A percentile compares a stretch with the other conserved stretches of the same genome.
Conservation (phyloP, 2,888 invertebrate genomes). For the Acholoe squamosa region DNA sequence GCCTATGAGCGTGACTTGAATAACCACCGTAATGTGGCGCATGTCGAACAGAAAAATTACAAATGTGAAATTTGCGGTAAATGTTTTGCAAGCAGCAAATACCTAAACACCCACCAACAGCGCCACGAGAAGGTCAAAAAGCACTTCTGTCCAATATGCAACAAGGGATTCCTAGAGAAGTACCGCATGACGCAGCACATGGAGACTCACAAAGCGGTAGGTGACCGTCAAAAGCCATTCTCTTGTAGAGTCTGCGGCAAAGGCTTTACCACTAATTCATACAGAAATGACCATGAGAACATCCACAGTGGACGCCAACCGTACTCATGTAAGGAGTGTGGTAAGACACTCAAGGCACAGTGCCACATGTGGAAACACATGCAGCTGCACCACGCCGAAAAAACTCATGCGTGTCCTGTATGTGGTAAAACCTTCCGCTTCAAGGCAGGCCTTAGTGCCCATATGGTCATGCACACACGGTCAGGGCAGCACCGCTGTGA, state of each 20-base stretch:
- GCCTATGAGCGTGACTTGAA: neutral
- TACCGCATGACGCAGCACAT: neutral
- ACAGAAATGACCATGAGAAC: conserved; percentile 35
- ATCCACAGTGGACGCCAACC: neutral
- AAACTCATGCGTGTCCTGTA: neutral
- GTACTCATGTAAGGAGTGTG: conserved; percentile 1
- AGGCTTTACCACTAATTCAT: neutral
- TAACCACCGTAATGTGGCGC: neutral
- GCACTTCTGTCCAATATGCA: neutral
- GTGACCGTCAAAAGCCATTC: neutral
- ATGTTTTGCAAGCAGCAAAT: conserved; percentile 22
- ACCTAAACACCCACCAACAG: neutral
- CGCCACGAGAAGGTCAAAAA: neutral
- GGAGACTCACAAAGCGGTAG: neutral
- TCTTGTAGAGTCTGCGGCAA: neutral
- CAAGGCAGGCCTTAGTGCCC: neutral
- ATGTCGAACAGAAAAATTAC: neutral
- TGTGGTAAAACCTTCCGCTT: conserved; percentile 15
- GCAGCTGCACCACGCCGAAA: neutral
- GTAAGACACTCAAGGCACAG: conserved; percentile 11
- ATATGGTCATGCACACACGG: neutral
- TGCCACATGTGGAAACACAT: conserved; percentile 37
- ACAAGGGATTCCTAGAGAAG: conserved; percentile 27
- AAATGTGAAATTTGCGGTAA: conserved; percentile 33
- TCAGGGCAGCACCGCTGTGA: conserved; percentile 1